Conservation (phyloP, 2,888 invertebrate genomes). For the Gisinianus flammeolus region DNA sequence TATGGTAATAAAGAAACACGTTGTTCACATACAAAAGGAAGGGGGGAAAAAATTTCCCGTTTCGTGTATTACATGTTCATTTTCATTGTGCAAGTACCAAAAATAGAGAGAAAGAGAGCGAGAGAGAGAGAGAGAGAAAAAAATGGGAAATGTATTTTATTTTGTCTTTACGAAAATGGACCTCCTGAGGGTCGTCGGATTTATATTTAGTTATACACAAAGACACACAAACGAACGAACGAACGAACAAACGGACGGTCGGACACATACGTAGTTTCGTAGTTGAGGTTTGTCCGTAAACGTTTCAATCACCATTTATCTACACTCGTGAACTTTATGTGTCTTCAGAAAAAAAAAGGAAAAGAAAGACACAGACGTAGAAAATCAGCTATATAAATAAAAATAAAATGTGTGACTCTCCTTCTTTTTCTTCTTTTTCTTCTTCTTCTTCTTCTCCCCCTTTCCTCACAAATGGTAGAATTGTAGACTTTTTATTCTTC, state of each 20-base stretch:
- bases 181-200: conserved; percentile 17
- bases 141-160: background rate
- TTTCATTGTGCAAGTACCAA: background rate
- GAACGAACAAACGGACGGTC: background rate
- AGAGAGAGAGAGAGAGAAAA: conserved; percentile 1
- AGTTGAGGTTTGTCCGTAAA: conserved; percentile 13
- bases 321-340: background rate
- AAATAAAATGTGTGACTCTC: too few relatives aligned
- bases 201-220: conserved; percentile 17
- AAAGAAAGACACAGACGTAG: too few relatives aligned
- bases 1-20: background rate
- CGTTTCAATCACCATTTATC: conserved; percentile 18
- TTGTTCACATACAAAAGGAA: background rate
- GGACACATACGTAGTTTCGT: background rate
- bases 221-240: background rate
- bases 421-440: background rate
- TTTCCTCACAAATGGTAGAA: background rate
- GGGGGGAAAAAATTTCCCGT: background rate
- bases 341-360: too few relatives aligned
- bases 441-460: background rate
- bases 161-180: conserved; percentile 26
- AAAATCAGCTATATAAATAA: too few relatives aligned
- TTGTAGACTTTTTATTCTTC: background rate
- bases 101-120: background rate
- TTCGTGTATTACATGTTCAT: background rate